Evolutionary conservation across 2,113 vertebrate species (phyloP).

Genomic region (Sardina pilchardus): DNA sequence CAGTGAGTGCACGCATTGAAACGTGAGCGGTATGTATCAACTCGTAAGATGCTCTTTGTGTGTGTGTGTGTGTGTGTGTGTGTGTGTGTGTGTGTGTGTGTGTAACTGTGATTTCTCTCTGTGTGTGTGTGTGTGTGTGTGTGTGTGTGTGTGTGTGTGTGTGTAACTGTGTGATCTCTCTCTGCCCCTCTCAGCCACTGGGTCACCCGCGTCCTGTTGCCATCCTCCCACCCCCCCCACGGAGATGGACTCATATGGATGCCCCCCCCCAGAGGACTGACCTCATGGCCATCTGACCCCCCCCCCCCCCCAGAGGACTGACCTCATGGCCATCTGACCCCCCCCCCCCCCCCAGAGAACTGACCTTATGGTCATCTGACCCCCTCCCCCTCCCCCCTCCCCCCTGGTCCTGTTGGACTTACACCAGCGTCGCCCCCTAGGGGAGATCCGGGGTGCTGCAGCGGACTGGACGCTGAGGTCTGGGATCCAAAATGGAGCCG

Average conservation of each 20-base stretch:
- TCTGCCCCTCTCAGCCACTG: slow-evolving; percentile 80
- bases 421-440: slow-evolving; percentile 1
- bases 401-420: not conserved
- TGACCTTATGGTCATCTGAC: slow-evolving; percentile 82
- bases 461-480: not conserved
- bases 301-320: slow-evolving; percentile 54
- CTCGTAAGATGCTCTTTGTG: too few species aligned
- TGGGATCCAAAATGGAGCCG: not conserved
- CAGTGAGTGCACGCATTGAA: too few species aligned
- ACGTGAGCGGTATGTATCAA: too few species aligned
- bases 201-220: slow-evolving; percentile 90
- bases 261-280: slow-evolving; percentile 70
- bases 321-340: slow-evolving; percentile 81
- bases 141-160: too few species aligned
- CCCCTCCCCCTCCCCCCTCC: too few species aligned
- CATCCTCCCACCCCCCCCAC: slow-evolving; percentile 81
- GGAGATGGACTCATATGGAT: slow-evolving; percentile 87
- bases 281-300: slow-evolving; percentile 80
- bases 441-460: not conserved
- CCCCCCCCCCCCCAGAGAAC: slow-evolving; percentile 52
- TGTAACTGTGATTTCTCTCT: too few species aligned
- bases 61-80: too few species aligned
- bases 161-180: slow-evolving; percentile 1
- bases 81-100: too few species aligned
- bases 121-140: too few species aligned